Percentiles rank a stretch among this genome's conserved stretches.
phyloP scores from a whole-genome alignment of 2,888 invertebrate genomes.

The Pemphredon lugubris region DNA sequence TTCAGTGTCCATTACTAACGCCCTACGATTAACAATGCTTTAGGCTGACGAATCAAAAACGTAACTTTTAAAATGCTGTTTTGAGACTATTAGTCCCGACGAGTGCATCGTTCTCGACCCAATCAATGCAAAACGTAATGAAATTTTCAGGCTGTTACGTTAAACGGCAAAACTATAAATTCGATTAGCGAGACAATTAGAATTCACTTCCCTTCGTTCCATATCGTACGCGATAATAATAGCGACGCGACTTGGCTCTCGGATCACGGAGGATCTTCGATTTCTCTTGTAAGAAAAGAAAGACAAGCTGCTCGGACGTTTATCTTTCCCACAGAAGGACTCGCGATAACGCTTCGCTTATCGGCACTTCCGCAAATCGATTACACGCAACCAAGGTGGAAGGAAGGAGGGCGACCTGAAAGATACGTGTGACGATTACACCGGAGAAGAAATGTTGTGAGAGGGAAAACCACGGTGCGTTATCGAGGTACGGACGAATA shows the following conservation, averaged over 20 bases:
- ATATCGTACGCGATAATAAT: too few species aligned
- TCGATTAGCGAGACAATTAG: background rate
- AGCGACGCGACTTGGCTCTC: too few species aligned
- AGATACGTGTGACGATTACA: slow-evolving; percentile 32
- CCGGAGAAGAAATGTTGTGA: slow-evolving; percentile 19
- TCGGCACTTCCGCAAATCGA: slow-evolving; percentile 66
- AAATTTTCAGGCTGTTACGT: background rate
- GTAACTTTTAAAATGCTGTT: slow-evolving; percentile 6
- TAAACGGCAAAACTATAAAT: background rate
- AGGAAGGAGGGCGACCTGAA: slow-evolving; percentile 28
- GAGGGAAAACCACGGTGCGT: background rate
- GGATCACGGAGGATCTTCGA: too few species aligned
- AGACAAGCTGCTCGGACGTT: slow-evolving; percentile 60
- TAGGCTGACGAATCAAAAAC: slow-evolving; percentile 36
- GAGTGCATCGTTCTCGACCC: too few species aligned
- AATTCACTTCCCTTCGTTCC: too few species aligned
- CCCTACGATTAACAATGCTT: slow-evolving; percentile 30
- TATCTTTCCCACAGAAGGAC: slow-evolving; percentile 64
- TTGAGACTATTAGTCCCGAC: slow-evolving; percentile 41
- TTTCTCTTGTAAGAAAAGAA: slow-evolving; percentile 44
- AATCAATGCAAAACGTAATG: too few species aligned
- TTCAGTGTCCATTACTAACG: slow-evolving; percentile 35
- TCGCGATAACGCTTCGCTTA: slow-evolving; percentile 62
- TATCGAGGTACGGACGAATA: too few species aligned
- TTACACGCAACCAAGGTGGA: slow-evolving; percentile 50